These are phyloP conservation scores for Andinoacara biseriatus DNA, from an alignment of 2,113 vertebrate genomes.

Conservation along the genomic window DNA sequence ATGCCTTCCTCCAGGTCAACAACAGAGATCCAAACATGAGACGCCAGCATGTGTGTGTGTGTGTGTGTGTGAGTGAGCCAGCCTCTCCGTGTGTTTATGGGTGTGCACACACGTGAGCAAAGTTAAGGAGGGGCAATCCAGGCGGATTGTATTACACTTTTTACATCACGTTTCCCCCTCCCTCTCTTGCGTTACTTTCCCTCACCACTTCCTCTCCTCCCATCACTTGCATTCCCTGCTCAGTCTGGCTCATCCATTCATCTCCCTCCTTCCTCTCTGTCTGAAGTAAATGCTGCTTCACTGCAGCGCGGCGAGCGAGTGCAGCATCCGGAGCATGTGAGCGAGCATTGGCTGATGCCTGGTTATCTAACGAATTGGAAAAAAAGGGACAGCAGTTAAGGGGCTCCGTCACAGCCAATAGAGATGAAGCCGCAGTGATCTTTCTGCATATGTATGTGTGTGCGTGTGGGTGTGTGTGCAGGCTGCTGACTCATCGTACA, in stretches of 20 bases:
- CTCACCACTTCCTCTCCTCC: constrained; percentile 31
- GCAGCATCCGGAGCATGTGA: constrained; percentile 84
- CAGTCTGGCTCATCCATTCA: constrained; percentile 28
- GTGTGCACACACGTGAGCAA: constrained; percentile 32
- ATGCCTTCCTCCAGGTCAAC: constrained; percentile 64
- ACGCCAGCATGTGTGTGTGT: not conserved
- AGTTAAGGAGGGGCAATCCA: constrained; percentile 35
- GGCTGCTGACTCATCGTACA: constrained; percentile 68
- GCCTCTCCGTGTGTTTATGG: constrained; percentile 36
- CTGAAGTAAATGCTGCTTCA: constrained; percentile 83
- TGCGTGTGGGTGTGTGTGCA: not conserved
- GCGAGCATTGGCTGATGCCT: constrained; percentile 33
- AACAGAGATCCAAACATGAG: constrained; percentile 42
- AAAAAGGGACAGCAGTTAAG: constrained; percentile 9
- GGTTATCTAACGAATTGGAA: constrained; percentile 37
- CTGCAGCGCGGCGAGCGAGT: constrained; percentile 88
- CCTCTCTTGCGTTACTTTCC: not conserved
- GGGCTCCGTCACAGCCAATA: constrained; percentile 34
- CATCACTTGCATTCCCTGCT: constrained; percentile 30
- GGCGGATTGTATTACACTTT: constrained; percentile 47
- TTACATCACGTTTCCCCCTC: constrained; percentile 25
- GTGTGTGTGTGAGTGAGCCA: not conserved
- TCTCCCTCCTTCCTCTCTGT: constrained; percentile 62
- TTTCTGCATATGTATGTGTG: not conserved
- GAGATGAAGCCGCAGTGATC: constrained; percentile 13